These are phyloP conservation scores for Coboldia fuscipes DNA, from an alignment of 1,140 invertebrate species.

Conservation along the genomic window DNA sequence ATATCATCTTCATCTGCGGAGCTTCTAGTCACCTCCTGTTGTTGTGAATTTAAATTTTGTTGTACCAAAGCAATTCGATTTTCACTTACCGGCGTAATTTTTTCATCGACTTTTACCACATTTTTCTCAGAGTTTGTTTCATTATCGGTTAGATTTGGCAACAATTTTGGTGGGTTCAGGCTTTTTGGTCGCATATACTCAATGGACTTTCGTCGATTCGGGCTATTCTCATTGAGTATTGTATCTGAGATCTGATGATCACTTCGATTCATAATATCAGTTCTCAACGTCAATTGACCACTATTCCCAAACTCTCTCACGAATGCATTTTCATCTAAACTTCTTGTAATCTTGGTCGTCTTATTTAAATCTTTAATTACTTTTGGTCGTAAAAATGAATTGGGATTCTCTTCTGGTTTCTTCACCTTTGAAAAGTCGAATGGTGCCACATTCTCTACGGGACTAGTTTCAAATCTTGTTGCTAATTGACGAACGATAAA, in stretches of 20 bases:
- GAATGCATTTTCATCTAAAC: conserved; percentile 47
- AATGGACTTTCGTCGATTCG: conserved; percentile 21
- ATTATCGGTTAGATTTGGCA: conserved; percentile 28
- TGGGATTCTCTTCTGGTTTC: conserved; percentile 4
- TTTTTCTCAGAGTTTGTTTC: conserved; percentile 15
- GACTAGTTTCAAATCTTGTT: conserved; percentile 30
- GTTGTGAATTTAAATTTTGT: conserved; percentile 17
- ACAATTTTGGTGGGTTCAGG: conserved; percentile 27
- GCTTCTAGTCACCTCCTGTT: conserved; percentile 6
- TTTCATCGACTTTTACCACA: conserved; percentile 8
- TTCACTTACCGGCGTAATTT: conserved; percentile 29
- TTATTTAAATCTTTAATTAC: conserved; percentile 18
- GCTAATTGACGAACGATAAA: conserved; percentile 31
- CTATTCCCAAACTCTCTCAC: conserved; percentile 31
- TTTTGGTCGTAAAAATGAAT: conserved; percentile 7
- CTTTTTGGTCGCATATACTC: conserved; percentile 24
- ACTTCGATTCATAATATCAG: conserved; percentile 20
- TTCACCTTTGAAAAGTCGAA: conserved; percentile 15
- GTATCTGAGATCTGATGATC: conserved; percentile 12
- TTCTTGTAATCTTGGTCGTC: conserved; percentile 40
- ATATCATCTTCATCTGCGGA: conserved; percentile 20
- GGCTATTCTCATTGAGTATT: conserved; percentile 25
- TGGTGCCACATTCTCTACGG: conserved; percentile 17
- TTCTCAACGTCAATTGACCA: conserved; percentile 11
- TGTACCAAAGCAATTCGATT: conserved; percentile 33